Conservation (phyloP, 2,888 invertebrate genomes). For the Dinocampus coccinellae region DNA sequence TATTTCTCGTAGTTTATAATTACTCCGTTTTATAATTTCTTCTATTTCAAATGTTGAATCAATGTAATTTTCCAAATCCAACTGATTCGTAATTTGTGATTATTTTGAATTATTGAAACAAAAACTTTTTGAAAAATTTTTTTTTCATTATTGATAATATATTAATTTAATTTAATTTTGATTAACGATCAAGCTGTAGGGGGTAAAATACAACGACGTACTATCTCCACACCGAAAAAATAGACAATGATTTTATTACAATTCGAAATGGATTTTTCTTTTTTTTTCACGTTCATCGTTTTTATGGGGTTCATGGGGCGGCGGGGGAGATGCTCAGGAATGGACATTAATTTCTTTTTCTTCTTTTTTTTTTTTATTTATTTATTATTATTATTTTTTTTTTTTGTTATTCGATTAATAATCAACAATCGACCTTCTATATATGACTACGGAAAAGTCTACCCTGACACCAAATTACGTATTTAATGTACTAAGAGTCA, state of each 20-base stretch:
- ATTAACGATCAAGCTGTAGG: not conserved
- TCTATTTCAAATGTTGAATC: slow-evolving; percentile 36
- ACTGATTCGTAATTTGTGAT: slow-evolving; percentile 3
- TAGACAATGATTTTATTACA: slow-evolving; percentile 47
- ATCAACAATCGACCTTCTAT: slow-evolving; percentile 66
- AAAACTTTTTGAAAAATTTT: not conserved
- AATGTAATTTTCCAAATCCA: slow-evolving; percentile 31
- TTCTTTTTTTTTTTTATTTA: too few species aligned
- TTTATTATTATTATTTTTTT: too few species aligned
- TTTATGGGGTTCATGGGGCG: slow-evolving; percentile 4
- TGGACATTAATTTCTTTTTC: slow-evolving; percentile 53
- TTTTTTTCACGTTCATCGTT: slow-evolving; percentile 24
- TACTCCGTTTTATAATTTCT: slow-evolving; percentile 29
- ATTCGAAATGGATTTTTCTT: slow-evolving; percentile 42
- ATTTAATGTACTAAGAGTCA: slow-evolving; percentile 80
- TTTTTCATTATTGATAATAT: not conserved
- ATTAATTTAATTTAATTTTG: not conserved
- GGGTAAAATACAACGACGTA: not conserved
- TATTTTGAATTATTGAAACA: too few species aligned
- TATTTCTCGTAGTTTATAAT: slow-evolving; percentile 43
- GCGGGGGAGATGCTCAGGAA: not conserved
- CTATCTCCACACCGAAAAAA: slow-evolving; percentile 43
- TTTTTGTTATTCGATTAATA: too few species aligned
- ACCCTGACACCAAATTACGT: slow-evolving; percentile 93
- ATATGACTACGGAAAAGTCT: slow-evolving; percentile 70